Conservation (phyloP, 1,140 invertebrate species). For the Chironomus tepperi region DNA sequence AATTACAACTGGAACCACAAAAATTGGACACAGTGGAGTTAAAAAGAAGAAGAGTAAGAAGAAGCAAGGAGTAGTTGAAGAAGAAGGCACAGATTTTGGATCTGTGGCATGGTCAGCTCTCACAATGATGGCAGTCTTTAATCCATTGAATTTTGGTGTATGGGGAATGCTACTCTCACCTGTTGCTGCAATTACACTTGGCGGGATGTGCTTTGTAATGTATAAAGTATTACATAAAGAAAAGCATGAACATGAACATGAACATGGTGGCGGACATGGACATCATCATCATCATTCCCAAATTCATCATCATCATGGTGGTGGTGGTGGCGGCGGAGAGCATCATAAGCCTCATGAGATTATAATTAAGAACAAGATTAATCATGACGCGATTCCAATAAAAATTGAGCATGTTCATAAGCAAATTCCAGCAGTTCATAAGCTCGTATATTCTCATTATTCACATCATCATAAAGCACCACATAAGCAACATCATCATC, state of each 20-base stretch:
- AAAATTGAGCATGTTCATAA: background rate
- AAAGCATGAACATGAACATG: too few species aligned
- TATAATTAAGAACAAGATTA: background rate
- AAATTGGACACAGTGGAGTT: background rate
- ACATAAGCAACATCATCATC: background rate
- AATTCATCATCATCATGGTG: background rate
- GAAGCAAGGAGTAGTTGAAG: background rate
- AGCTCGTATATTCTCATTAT: background rate
- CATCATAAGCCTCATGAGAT: background rate
- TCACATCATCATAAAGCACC: background rate
- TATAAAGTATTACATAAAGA: background rate
- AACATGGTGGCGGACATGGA: too few species aligned
- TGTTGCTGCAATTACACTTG: background rate
- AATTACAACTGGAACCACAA: background rate
- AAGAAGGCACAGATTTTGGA: background rate
- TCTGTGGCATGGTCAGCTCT: background rate
- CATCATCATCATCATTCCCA: background rate
- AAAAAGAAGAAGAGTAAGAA: background rate
- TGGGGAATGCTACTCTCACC: background rate
- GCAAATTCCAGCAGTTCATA: background rate
- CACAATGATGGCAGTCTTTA: background rate
- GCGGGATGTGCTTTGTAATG: background rate
- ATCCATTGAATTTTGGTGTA: background rate
- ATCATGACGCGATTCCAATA: background rate
- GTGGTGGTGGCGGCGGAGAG: background rate